Evolutionary conservation across 2,888 invertebrate species (phyloP), one percentile per base, ranked within the genome.

Genomic region (Cantharis nigra): DNA sequence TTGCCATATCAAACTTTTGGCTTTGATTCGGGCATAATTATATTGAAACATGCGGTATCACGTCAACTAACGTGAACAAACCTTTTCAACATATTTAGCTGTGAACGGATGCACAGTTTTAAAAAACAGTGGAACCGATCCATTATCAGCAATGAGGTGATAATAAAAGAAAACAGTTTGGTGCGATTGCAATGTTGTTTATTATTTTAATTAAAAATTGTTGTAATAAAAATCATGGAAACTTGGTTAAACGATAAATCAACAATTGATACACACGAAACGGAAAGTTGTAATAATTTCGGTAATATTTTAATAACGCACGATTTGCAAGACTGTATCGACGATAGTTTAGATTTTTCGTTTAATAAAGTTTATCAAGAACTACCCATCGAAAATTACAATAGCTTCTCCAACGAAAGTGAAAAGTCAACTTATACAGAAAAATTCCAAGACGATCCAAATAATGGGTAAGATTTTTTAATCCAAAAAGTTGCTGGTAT

Each of bases 251-350:
- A 80, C 30, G 33, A 72, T 70, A 77, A 80, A 72, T 72, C 70
- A 49, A 18, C 28, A 26, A 70, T 63, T 16, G 20, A 20, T 63
- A 16, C 64, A 33, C 63, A 14, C 28, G 78, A 71, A 20, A 70
- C 23, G 10, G 72, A 74, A 30, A 69, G 23, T 72, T 49, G 23
- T n/a, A 79, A 82, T 71, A 87, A 85, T 80, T 88, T 88, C 81
- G 86, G 89, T 79, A 88, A 87, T 83, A 89, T 90, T 78, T 86
- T 90, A 70, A 89, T 90, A 82, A 89, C 89, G 63, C 90, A 90
- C 82, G 90, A 91, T 84, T 86, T 91, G 74, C 90, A 91, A 83
- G 90, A 91, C 82, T 91, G 90, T 81, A 86, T 91, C 63, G 90
- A 87, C 80, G 87, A 87, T 74, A 86, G 84, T 80, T 83, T 86